Percentiles rank a stretch among this genome's conserved stretches.
Conservation (phyloP, 2,797 vertebrate genomes). For the Lacerta viridis region DNA sequence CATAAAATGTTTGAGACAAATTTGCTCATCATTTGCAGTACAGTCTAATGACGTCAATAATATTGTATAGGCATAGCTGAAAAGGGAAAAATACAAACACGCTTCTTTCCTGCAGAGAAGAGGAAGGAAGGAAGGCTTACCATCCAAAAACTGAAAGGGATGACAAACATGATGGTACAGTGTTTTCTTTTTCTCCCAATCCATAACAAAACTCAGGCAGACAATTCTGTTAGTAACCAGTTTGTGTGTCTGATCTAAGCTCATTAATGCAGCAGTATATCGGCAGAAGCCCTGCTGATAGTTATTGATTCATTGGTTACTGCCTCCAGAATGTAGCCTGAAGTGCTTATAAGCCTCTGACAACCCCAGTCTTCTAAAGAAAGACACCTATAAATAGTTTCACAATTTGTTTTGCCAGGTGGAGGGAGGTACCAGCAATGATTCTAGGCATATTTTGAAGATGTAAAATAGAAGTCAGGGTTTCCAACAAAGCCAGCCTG, state of each 20-base stretch:
- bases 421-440: not conserved
- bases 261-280: slow-evolving; percentile 68
- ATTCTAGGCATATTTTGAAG: slow-evolving; percentile 22
- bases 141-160: slow-evolving; percentile 63
- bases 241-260: slow-evolving; percentile 61
- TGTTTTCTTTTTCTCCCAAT: slow-evolving; percentile 9
- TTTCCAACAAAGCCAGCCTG: slow-evolving; percentile 8
- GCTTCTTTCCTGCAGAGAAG: slow-evolving; percentile 44
- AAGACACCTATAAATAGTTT: slow-evolving; percentile 18
- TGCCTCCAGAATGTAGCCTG: slow-evolving; percentile 53
- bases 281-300: slow-evolving; percentile 62
- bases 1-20: slow-evolving; percentile 59
- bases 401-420: not conserved
- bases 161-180: slow-evolving; percentile 28
- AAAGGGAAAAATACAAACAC: slow-evolving; percentile 32
- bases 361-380: slow-evolving; percentile 17
- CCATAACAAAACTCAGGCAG: slow-evolving; percentile 12
- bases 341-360: slow-evolving; percentile 50
- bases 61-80: slow-evolving; percentile 49
- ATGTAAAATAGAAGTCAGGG: not conserved
- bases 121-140: slow-evolving; percentile 56
- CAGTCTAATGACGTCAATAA: slow-evolving; percentile 39
- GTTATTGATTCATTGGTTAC: slow-evolving; percentile 64
- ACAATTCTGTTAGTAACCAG: slow-evolving; percentile 58
- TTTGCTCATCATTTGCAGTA: slow-evolving; percentile 56